Percentiles rank a stretch among this genome's conserved stretches.
Evolutionary conservation across 2,113 vertebrate genomes (phyloP).

Genomic region (Hippocampus mohnikei): DNA sequence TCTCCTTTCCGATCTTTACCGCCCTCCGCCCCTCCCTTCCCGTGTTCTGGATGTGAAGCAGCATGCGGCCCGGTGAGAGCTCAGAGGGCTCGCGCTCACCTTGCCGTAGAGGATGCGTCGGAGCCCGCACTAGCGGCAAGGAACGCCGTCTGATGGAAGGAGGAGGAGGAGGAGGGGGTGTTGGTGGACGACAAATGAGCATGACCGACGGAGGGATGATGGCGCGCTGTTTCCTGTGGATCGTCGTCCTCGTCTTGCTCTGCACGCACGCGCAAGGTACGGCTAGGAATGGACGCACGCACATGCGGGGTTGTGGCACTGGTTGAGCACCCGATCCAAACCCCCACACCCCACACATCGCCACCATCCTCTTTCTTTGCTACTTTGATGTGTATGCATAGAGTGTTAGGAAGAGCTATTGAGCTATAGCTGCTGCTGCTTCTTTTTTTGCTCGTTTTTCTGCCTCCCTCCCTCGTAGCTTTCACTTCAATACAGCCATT

Average conservation of each 20-base stretch:
- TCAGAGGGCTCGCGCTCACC: slow-evolving; percentile 67
- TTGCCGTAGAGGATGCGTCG: slow-evolving; percentile 55
- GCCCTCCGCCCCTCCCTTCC: slow-evolving; percentile 5
- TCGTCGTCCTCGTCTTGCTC: slow-evolving; percentile 60
- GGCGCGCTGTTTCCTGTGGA: slow-evolving; percentile 66
- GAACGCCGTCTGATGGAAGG: slow-evolving; percentile 45
- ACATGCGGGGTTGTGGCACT: slow-evolving; percentile 3
- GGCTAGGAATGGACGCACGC: slow-evolving; percentile 32
- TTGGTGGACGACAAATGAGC: slow-evolving; percentile 41
- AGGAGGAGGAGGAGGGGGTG: slow-evolving; percentile 32
- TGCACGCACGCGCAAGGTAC: slow-evolving; percentile 66
- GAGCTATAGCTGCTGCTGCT: slow-evolving; percentile 43
- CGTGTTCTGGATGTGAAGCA: slow-evolving; percentile 70
- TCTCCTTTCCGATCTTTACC: slow-evolving; percentile 1
- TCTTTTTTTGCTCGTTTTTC: slow-evolving; percentile 4
- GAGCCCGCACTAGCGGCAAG: slow-evolving; percentile 40
- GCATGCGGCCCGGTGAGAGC: slow-evolving; percentile 73
- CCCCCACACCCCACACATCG: too few relatives aligned
- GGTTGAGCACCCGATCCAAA: not conserved
- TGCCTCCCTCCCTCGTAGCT: slow-evolving; percentile 8
- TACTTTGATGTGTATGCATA: slow-evolving; percentile 9
- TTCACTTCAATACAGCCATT: slow-evolving; percentile 71
- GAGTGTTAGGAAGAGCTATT: slow-evolving; percentile 45
- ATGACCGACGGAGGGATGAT: slow-evolving; percentile 55
- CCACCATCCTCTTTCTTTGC: not conserved